Evolutionary conservation across 2,113 vertebrate species (phyloP), one percentile per base, ranked within the genome.

Genomic region (Phaethon lepturus): DNA sequence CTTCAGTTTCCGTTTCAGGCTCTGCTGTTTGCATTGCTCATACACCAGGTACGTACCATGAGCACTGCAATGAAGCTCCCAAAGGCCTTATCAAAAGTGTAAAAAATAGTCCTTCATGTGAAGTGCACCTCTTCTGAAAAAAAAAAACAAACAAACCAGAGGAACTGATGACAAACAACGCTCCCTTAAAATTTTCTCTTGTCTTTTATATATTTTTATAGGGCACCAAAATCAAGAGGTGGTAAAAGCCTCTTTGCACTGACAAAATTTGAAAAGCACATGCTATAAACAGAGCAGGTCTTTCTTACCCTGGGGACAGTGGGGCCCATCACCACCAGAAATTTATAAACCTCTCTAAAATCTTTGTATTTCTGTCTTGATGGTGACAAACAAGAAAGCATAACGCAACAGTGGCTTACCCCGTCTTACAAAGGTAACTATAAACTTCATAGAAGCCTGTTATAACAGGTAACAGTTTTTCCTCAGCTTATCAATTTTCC

Each of bases 41-140:
- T 35, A 40, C 1, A 1, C 6, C 53, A 55, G 24, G 20, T 55
- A 28, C 3, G 2, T 31, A 8, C 25, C 20, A 24, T 0, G 6
- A 29, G 15, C 33, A 40, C 53, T 28, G 15, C 45, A 80, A 33
- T 12, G n/a, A 86, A 88, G 16, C 8, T 83, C 58, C 52, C 20
- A 40, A 59, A 59, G 4, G 1, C 29, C 18, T 59, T 11, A 23
- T 0, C 2, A 1, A 74, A 84, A 72, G 4, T 26, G 13, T 20
- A 11, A 86, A 74, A 85, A 58, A 13, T 11, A 44, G 4, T 33
- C n/a, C 18, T 90, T 85, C 18, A 44, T 24, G 7, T 38, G 58
- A 82, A 85, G 11, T 28, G 53, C 16, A 49, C 5, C 2, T 53
- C 11, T 69, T 2, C 50, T 73, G 26, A 2, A 24, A 23, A 50